phyloP scores from a whole-genome alignment of 2,888 invertebrate species.

The Melinopterus prodromus region DNA sequence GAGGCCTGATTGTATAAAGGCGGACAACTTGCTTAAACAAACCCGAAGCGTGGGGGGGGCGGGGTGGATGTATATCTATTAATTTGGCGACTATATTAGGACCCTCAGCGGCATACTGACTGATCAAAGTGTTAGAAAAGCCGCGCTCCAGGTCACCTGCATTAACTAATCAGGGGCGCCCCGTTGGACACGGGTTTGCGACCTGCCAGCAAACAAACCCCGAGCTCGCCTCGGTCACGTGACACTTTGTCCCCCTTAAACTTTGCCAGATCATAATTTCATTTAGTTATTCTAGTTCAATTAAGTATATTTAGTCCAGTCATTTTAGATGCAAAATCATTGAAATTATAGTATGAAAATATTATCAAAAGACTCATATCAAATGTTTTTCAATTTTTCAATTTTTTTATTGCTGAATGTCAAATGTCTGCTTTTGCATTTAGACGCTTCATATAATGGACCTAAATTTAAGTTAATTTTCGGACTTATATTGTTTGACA shows the following conservation, averaged over 20 bases:
- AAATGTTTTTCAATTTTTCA: too few species aligned
- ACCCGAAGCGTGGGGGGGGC: not conserved
- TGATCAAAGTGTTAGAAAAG: slow-evolving; percentile 4
- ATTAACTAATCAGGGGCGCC: not conserved
- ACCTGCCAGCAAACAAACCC: not conserved
- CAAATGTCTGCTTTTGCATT: too few species aligned
- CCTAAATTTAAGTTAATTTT: too few species aligned
- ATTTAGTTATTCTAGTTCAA: not conserved
- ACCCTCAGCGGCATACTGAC: not conserved
- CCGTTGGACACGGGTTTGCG: not conserved
- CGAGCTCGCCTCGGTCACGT: not conserved
- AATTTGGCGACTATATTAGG: not conserved
- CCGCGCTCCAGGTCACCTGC: not conserved
- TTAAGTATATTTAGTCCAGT: too few species aligned
- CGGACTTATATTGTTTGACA: too few species aligned
- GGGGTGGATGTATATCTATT: not conserved
- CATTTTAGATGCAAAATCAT: too few species aligned
- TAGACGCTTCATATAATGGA: too few species aligned
- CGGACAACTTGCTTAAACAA: not conserved
- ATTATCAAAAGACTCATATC: too few species aligned
- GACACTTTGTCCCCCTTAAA: not conserved
- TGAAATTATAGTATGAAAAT: too few species aligned
- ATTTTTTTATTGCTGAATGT: too few species aligned
- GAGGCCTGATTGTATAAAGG: not conserved
- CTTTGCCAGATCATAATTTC: not conserved